These are phyloP conservation scores for Platalea minor DNA, from an alignment of 2,797 vertebrate species.

Conservation along the genomic window DNA sequence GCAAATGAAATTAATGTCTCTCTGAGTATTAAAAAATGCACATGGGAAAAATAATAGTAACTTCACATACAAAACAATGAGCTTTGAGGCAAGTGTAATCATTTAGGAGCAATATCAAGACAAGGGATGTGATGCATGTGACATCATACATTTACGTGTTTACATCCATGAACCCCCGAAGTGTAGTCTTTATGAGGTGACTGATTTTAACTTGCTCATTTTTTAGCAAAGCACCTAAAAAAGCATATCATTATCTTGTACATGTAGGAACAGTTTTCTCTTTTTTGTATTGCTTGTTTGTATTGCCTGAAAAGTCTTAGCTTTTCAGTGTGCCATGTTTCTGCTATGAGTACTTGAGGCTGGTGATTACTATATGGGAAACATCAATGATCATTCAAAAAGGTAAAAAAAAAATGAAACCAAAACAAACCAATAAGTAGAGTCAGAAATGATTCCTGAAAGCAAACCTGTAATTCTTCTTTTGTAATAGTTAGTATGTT, in stretches of 20 bases:
- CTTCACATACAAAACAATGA: neutral
- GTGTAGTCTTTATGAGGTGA: neutral
- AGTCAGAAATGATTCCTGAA: neutral
- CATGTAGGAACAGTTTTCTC: neutral
- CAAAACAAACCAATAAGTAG: neutral
- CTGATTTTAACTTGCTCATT: neutral
- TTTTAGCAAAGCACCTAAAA: neutral
- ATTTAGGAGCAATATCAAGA: neutral
- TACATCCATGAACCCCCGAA: neutral
- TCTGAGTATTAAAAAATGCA: neutral
- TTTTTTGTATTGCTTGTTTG: neutral
- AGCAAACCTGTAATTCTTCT: neutral
- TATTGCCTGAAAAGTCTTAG: neutral
- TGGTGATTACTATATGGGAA: neutral
- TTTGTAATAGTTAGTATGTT: neutral
- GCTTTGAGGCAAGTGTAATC: neutral
- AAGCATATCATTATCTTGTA: neutral
- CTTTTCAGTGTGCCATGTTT: neutral
- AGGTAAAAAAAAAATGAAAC: neutral
- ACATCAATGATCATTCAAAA: neutral
- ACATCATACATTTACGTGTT: neutral
- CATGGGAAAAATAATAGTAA: neutral
- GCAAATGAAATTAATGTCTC: neutral
- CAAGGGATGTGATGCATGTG: neutral
- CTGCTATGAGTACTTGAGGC: neutral